Evolutionary conservation across 2,888 invertebrate genomes (phyloP).

Genomic region (Tholera decimalis): DNA sequence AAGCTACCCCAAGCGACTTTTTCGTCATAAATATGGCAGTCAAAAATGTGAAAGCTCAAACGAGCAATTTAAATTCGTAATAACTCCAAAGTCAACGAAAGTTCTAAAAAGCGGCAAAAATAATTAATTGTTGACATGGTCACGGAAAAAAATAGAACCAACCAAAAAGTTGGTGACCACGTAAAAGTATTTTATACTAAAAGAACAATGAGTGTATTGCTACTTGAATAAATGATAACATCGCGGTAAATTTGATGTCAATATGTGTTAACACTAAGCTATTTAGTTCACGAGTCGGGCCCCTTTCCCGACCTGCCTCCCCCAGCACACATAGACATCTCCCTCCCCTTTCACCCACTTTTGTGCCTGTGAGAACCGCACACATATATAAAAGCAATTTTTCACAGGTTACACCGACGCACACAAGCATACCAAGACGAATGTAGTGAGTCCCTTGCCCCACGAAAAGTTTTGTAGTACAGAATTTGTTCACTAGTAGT

Average conservation of each 20-base stretch:
- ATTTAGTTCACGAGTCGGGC: constrained; percentile 90
- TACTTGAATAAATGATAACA: constrained; percentile 91
- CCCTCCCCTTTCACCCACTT: constrained; percentile 68
- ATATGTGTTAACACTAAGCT: constrained; percentile 92
- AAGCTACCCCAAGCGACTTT: constrained; percentile 19
- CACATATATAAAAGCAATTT: constrained; percentile 86
- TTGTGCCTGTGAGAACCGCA: constrained; percentile 72
- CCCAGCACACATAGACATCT: constrained; percentile 73
- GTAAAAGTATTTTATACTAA: constrained; percentile 79
- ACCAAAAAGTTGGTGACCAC: constrained; percentile 69
- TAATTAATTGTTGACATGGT: constrained; percentile 85
- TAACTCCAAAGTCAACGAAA: constrained; percentile 85
- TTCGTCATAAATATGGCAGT: constrained; percentile 67
- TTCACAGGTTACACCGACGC: constrained; percentile 86
- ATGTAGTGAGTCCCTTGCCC: constrained; percentile 88
- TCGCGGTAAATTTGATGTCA: constrained; percentile 91
- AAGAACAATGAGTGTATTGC: constrained; percentile 86
- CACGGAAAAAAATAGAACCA: constrained; percentile 64
- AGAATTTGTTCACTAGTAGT: constrained; percentile 89
- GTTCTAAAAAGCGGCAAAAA: constrained; percentile 86
- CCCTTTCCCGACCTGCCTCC: constrained; percentile 80
- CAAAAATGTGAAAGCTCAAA: constrained; percentile 72
- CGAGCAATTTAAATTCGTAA: constrained; percentile 87
- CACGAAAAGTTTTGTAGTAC: constrained; percentile 90
- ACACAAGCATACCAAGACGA: constrained; percentile 77